Evolutionary conservation across 1,140 invertebrate genomes (phyloP).

Genomic region (Hetaerina americana): DNA sequence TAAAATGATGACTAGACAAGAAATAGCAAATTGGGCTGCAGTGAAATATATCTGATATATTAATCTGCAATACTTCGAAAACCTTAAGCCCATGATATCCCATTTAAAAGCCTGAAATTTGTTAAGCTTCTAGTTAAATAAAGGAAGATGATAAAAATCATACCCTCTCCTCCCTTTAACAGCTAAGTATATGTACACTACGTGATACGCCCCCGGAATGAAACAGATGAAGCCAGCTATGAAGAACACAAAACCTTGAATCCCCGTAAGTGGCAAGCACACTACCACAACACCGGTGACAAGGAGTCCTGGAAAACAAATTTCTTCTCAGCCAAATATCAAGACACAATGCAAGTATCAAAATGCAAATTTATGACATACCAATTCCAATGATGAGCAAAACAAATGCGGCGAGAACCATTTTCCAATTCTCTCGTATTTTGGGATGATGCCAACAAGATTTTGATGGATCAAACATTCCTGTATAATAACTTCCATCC

Average conservation of each 20-base stretch:
- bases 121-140: conserved; percentile 46
- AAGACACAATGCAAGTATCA: not conserved
- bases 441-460: conserved; percentile 72
- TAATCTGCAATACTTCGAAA: no score
- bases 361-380: conserved; percentile 19
- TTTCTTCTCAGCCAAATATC: no score
- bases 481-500: conserved; percentile 32
- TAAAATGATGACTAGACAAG: no score
- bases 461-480: conserved; percentile 26
- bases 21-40: no score
- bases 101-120: no score
- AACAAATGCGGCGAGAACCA: conserved; percentile 61
- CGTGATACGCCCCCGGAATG: conserved; percentile 66
- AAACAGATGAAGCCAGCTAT: conserved; percentile 69
- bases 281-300: conserved; percentile 59
- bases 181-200: conserved; percentile 69
- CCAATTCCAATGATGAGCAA: conserved; percentile 63
- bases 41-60: no score
- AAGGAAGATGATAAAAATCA: conserved; percentile 67
- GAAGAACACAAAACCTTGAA: conserved; percentile 66
- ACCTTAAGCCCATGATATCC: no score
- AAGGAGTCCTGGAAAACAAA: conserved; percentile 32
- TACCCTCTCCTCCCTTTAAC: conserved; percentile 66
- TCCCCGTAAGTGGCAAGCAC: conserved; percentile 43
- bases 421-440: conserved; percentile 71